Conservation (phyloP, 2,113 vertebrate genomes). For the Balaeniceps rex region DNA sequence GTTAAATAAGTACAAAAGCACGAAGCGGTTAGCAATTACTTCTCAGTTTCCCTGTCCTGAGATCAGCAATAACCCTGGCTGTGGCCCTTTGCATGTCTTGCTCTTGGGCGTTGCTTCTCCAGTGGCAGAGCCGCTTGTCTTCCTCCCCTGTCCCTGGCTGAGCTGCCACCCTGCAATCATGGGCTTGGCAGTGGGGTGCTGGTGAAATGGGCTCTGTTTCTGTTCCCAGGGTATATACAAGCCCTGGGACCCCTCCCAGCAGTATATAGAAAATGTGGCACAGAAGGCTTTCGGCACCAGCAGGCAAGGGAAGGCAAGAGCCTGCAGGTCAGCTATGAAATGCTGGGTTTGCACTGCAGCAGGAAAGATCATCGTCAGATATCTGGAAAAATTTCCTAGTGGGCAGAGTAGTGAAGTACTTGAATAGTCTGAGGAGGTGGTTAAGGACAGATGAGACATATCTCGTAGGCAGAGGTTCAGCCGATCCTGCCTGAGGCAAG, state of each 20-base stretch:
- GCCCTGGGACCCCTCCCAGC: background rate
- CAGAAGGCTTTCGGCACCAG: fast-evolving
- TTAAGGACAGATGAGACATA: background rate
- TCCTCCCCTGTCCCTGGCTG: background rate
- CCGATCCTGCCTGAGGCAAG: background rate
- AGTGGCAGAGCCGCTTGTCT: background rate
- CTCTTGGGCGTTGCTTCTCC: background rate
- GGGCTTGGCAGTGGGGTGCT: background rate
- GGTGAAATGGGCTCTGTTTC: background rate
- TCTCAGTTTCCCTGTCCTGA: background rate
- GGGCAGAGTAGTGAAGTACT: background rate
- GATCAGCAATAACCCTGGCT: background rate
- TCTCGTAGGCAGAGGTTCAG: background rate
- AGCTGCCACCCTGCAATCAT: background rate
- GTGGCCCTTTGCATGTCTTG: background rate
- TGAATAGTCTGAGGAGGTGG: background rate
- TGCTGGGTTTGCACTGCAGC: background rate
- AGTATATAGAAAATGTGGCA: background rate
- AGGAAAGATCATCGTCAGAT: background rate
- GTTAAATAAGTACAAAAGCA: background rate
- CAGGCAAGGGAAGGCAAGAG: background rate
- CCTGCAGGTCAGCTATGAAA: background rate
- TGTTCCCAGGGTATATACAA: background rate
- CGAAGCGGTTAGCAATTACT: background rate
- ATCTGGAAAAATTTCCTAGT: background rate